A percentile compares a stretch with the other conserved stretches of the same genome.
phyloP scores from a whole-genome alignment of 30 jellyfish, hydroid and myxozoan species.

The Catostylus mosaicus region DNA sequence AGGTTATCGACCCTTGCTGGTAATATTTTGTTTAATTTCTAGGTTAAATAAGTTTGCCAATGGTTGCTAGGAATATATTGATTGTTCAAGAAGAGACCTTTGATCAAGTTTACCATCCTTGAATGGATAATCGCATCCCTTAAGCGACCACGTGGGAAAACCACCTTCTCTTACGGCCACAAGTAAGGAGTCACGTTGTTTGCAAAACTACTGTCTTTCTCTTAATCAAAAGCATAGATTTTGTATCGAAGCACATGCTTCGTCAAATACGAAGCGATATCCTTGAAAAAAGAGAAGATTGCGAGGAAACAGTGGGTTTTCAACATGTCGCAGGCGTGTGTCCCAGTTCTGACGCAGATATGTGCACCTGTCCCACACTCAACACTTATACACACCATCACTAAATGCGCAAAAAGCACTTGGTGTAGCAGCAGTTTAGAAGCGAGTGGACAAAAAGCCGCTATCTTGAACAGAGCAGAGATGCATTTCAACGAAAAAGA shows the following conservation, averaged over 20 bases:
- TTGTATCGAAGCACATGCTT: background rate
- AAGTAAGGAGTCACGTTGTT: slow-evolving; percentile 50
- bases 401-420: slow-evolving; percentile 59
- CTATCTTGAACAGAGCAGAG: background rate
- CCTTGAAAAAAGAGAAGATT: background rate
- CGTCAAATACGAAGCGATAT: background rate
- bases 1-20: too few species aligned
- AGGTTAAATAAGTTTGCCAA: too few species aligned
- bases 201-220: background rate
- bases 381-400: slow-evolving; percentile 56
- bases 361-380: slow-evolving; percentile 77
- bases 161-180: slow-evolving; percentile 40
- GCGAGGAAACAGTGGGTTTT: background rate
- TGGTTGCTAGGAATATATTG: background rate
- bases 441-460: background rate
- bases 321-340: slow-evolving; percentile 47
- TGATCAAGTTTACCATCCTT: background rate
- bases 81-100: background rate
- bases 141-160: slow-evolving; percentile 21
- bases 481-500: background rate
- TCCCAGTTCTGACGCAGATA: slow-evolving; percentile 51
- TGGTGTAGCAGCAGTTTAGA: slow-evolving; percentile 11
- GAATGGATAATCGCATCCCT: background rate
- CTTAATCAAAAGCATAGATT: background rate
- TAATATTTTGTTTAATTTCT: too few species aligned